phyloP scores from a whole-genome alignment of 2,113 vertebrate species.

The Aleadryas rufinucha region DNA sequence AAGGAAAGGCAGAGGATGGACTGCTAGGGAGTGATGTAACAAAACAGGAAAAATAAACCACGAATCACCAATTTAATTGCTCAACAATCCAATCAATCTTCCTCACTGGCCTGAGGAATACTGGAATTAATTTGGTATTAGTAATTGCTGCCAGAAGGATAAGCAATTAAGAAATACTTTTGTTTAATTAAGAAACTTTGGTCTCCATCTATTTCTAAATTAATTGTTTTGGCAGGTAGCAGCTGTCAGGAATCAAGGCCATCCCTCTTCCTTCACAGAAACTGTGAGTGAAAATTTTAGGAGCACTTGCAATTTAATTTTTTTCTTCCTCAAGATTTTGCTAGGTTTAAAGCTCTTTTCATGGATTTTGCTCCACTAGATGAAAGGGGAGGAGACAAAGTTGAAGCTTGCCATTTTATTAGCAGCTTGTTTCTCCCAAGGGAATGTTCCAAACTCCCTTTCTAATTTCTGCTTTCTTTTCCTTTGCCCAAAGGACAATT shows the following conservation, averaged over 20 bases:
- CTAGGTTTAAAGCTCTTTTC: background rate
- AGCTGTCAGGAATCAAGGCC: background rate
- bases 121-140: background rate
- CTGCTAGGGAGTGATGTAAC: background rate
- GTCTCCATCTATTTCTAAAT: background rate
- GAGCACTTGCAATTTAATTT: background rate
- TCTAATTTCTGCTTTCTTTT: constrained; percentile 4
- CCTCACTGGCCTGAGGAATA: background rate
- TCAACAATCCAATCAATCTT: background rate
- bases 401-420: background rate
- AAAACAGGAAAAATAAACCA: background rate
- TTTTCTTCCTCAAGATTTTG: background rate
- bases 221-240: background rate
- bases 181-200: constrained; percentile 1
- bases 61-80: background rate
- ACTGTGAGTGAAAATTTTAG: background rate
- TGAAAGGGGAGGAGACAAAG: background rate
- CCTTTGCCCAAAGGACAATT: constrained; percentile 21
- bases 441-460: background rate
- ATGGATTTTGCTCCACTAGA: background rate
- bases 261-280: background rate
- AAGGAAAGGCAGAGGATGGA: background rate
- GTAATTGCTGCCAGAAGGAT: background rate
- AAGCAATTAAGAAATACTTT: constrained; percentile 3
- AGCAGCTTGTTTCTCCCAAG: constrained; percentile 5